Base-by-base conservation (phyloP, 2,797 vertebrate genomes). In the Cuniculus paca region DNA sequence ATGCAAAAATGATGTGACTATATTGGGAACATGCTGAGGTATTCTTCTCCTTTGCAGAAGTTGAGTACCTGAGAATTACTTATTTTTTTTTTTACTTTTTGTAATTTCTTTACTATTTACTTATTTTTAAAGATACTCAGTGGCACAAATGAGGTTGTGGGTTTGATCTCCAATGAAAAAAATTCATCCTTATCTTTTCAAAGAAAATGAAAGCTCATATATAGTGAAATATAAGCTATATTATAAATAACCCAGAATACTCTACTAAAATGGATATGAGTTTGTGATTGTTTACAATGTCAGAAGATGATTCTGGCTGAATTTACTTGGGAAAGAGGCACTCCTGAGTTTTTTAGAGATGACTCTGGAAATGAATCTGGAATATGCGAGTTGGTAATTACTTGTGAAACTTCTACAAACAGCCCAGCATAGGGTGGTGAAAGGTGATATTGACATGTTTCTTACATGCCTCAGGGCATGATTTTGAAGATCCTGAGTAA, bases 1-100 rank as follows among this genome's bases (percentile, higher is more conserved):
- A 75, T 68, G 8, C 31, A 48, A 86, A 70, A 79, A n/a, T 42
- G 4, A 78, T 28, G 22, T 4, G 28, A 52, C 5, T 84, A 11
- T 45, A 48, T 81, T 56, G 52, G 31, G 74, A 34, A 84, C 9
- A n/a, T 22, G 17, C 19, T 63, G 58, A 92, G 54, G 10, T 12
- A 61, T 45, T 65, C 14, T 80, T 81, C 20, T 24, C 48, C 39
- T 95, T 77, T 72, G 83, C 6, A 81, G 61, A 95, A 74, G n/a
- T 52, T 52, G 28, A 78, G 68, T n/a, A 60, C 6, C 7, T 85
- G n/a, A 87, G 65, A 91, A 12, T 77, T 24, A 74, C 31, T 82
- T 86, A 22, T 24, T 87, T 91, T 95, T 91, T 95, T 84, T 54
- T 74, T 93, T 75, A 74, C 4, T 89, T 91, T 95, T 91, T 63